phyloP scores from a whole-genome alignment of 2,113 vertebrate genomes.

The Centrocercus urophasianus region DNA sequence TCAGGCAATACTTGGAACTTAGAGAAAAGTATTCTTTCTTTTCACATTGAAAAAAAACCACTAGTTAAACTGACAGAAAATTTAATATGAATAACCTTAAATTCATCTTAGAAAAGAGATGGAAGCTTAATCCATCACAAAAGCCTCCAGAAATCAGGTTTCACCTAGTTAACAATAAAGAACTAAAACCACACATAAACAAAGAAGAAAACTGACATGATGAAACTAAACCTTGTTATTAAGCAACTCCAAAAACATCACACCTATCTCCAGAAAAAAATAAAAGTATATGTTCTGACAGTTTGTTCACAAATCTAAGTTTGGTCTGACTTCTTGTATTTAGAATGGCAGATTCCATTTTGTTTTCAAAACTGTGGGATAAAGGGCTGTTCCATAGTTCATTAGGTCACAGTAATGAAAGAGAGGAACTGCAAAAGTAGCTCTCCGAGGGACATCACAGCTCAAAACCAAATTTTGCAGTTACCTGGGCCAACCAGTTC shows the following conservation, averaged over 20 bases:
- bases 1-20: background rate
- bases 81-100: background rate
- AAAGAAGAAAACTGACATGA: background rate
- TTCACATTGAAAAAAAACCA: background rate
- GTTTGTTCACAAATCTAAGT: fast-evolving
- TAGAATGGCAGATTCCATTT: background rate
- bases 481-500: background rate
- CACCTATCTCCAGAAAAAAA: background rate
- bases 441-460: background rate
- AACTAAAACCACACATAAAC: background rate
- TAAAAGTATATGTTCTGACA: background rate
- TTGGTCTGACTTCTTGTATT: background rate
- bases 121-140: background rate
- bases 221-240: background rate
- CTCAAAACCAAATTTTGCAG: background rate
- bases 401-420: background rate
- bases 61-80: background rate
- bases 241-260: background rate
- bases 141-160: background rate
- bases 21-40: background rate
- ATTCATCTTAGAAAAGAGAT: background rate
- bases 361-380: background rate
- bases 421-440: background rate
- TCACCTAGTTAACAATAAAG: background rate
- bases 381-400: background rate